These are phyloP conservation scores for Seira musarum DNA, from an alignment of 2,888 invertebrate species.

Conservation along the genomic window DNA sequence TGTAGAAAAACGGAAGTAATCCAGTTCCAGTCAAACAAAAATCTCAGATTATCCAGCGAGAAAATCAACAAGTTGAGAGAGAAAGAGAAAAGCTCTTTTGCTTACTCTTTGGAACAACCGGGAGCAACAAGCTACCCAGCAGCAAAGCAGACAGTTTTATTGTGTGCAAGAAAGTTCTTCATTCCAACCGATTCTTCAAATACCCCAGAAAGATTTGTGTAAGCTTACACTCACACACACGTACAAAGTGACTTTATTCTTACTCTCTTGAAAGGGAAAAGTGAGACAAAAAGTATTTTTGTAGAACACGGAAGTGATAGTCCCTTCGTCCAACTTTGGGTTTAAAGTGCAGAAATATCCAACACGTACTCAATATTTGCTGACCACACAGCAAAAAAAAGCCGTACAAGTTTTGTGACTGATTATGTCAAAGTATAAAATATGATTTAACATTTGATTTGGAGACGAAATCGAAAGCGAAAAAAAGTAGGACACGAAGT, in stretches of 20 bases:
- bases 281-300: slow-evolving; percentile 53
- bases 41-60: too few species aligned
- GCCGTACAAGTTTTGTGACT: slow-evolving; percentile 9
- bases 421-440: slow-evolving; percentile 39
- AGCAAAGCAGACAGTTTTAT: background rate
- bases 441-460: slow-evolving; percentile 44
- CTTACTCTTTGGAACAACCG: background rate
- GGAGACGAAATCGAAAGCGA: slow-evolving; percentile 23
- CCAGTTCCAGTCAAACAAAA: background rate
- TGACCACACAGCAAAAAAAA: background rate
- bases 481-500: slow-evolving; percentile 41
- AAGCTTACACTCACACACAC: background rate
- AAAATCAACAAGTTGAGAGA: slow-evolving; percentile 42
- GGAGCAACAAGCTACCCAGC: slow-evolving; percentile 11
- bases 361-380: background rate
- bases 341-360: slow-evolving; percentile 26
- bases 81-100: background rate
- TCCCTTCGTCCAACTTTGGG: slow-evolving; percentile 36
- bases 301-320: slow-evolving; percentile 57
- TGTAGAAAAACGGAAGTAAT: background rate
- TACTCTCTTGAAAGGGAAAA: slow-evolving; percentile 44
- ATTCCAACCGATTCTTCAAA: background rate
- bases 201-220: background rate
- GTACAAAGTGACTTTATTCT: background rate
- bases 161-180: slow-evolving; percentile 13